Evolutionary conservation across 2,113 vertebrate species (phyloP), one percentile per base, ranked within the genome.

Genomic region (Microcebus ravelobensis): DNA sequence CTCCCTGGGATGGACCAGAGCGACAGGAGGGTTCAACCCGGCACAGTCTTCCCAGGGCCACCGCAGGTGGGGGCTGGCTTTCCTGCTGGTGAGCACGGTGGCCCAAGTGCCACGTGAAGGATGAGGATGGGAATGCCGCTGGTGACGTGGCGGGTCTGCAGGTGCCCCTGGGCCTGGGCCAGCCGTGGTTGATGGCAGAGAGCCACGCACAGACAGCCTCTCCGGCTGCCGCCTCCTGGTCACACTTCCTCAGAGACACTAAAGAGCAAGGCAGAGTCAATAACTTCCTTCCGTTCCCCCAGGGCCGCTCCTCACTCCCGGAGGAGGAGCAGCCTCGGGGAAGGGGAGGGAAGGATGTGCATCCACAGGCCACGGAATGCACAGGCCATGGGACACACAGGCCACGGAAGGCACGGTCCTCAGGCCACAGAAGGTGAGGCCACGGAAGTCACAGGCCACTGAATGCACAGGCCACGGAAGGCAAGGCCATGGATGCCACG

Each of bases 91-190:
- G 70, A 21, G 0, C 11, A 52, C 29, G 36, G 21, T 42, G 1
- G 3, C 0, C 17, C 81, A 23, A 15, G 25, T 9, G 39, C 29
- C 17, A 3, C n/a, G 27, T 8, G 34, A 50, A 8, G 0, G 29
- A 5, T 4, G 50, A 55, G 39, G 18, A 48, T 0, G 25, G 42
- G 23, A 5, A 25, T 18, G 34, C 2, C 17, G 36, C 1, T 1
- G 36, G 3, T 2, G 9, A 18, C 4, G 3, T 0, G 6, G 9
- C 59, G 5, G 7, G 20, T 18, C n/a, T 27, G 2, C 50, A 11
- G 27, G 21, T 23, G 18, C 8, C 85, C 2, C 2, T 31, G 17
- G 9, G 31, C 17, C 6, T 3, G 29, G 68, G 67, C 80, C 50
- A 70, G 9, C 25, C 1, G 27, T 8, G 48, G 76, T 17, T 17